Percentiles rank a stretch among this genome's conserved stretches.
These are phyloP conservation scores for Pogonus chalceus DNA, from an alignment of 1,140 invertebrate species.

Conservation along the genomic window DNA sequence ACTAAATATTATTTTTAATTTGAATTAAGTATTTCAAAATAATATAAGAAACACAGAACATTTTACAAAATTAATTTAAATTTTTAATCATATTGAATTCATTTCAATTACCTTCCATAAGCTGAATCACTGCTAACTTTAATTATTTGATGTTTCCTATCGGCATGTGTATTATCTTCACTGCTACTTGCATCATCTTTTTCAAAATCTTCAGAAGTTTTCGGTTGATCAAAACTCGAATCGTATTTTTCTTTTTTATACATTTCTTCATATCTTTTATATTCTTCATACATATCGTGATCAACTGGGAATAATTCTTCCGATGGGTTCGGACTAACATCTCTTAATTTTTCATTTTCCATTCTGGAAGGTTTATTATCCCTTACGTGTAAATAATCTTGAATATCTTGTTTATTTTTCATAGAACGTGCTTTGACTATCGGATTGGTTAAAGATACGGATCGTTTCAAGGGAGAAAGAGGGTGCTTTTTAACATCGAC, in stretches of 20 bases:
- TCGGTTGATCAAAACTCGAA: conserved; percentile 14
- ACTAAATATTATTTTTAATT: too few species aligned
- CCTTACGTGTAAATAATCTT: conserved; percentile 20
- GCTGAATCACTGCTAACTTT: conserved; percentile 50
- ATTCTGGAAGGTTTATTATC: not conserved
- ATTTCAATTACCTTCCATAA: conserved; percentile 48
- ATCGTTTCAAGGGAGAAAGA: conserved; percentile 18
- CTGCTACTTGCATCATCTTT: conserved; percentile 8
- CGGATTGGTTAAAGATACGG: conserved; percentile 20
- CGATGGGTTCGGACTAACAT: conserved; percentile 16
- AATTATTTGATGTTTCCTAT: not conserved
- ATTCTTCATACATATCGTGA: conserved; percentile 37
- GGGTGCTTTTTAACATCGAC: conserved; percentile 17
- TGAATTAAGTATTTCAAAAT: too few species aligned
- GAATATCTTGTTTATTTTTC: conserved; percentile 23
- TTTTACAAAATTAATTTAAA: too few species aligned
- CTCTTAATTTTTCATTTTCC: not conserved
- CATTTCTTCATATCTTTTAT: conserved; percentile 38
- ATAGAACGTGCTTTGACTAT: conserved; percentile 15
- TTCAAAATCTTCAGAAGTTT: conserved; percentile 12
- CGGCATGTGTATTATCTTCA: not conserved
- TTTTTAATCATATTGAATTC: too few species aligned
- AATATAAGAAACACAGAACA: too few species aligned
- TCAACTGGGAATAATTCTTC: conserved; percentile 27
- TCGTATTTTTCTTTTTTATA: conserved; percentile 34